These are phyloP conservation scores for Phrynosoma platyrhinos DNA, from an alignment of 2,113 vertebrate genomes.

Conservation along the genomic window DNA sequence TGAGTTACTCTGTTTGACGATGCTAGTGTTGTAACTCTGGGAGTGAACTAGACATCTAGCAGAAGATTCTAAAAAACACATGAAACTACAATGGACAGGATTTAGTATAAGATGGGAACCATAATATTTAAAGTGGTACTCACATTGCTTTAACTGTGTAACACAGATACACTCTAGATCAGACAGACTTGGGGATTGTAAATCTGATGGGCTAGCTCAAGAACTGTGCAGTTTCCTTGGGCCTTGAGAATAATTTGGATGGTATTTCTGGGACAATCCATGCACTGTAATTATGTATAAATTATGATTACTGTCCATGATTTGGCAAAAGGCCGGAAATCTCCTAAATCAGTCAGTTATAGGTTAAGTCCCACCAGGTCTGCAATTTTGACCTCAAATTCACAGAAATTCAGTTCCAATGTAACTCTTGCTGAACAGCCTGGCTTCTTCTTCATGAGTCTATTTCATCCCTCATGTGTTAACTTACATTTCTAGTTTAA, in stretches of 20 bases:
- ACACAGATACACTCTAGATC: too few relatives aligned
- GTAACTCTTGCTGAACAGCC: not conserved
- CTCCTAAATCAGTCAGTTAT: not conserved
- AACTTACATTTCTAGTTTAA: constrained; percentile 50
- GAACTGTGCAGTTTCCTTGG: not conserved
- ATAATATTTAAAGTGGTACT: not conserved
- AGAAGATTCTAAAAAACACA: too few relatives aligned
- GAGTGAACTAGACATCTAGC: too few relatives aligned
- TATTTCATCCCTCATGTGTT: not conserved
- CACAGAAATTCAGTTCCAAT: not conserved
- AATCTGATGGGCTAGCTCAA: not conserved
- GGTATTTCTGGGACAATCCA: too few relatives aligned
- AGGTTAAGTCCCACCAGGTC: not conserved
- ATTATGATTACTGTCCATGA: not conserved
- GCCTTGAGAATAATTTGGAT: not conserved
- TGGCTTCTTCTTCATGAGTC: not conserved
- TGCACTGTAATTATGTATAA: not conserved
- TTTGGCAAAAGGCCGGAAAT: not conserved
- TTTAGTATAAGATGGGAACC: not conserved
- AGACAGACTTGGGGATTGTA: not conserved
- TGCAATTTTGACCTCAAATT: not conserved
- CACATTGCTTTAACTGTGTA: not conserved
- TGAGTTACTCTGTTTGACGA: too few relatives aligned
- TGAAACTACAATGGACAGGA: too few relatives aligned
- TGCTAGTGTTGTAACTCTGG: too few relatives aligned